Evolutionary conservation across 2,113 vertebrate genomes (phyloP), one percentile per base, ranked within the genome.

Genomic region (Mus musculus): DNA sequence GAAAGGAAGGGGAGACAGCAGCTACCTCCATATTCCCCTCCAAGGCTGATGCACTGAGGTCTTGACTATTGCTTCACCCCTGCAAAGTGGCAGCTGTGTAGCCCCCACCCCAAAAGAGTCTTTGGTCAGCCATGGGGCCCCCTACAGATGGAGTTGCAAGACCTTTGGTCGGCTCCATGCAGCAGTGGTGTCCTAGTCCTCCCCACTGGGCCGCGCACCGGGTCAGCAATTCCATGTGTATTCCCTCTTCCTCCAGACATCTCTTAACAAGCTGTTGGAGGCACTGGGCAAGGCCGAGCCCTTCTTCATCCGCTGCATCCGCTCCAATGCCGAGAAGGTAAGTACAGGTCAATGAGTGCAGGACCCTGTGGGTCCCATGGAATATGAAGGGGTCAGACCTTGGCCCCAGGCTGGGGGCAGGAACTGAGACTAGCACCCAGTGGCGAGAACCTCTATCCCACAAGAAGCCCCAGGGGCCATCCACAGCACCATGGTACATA

Each of bases 271-370:
- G 97, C 99, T 99, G 52, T 84, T 99, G 97, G 99, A 99, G 98
- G 99, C 99, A 0, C 98, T 99, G 97, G 99, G 99, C 24, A 99
- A 98, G 97, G 99, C 99, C 0, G 99, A 99, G 94, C 99, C 99
- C 0, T 99, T 99, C 98, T 99, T 99, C 97, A 99, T 99, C 95
- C 99, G 99, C 49, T 99, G 99, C 95, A 99, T 99, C 95, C 99
- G 99, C 95, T 99, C 99, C 96, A 99, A 99, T 0, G 99, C 99
- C 0, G 99, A 99, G 97, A 99, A 99, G 99, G 99, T 99, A 6
- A 96, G 96, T 42, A 3, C 12, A 28, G 75, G 22, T 8, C 52
- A 26, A n/a, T 12, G 4, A 39, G 10, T 4, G 9, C 10, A 36
- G 52, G 78, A 81, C 52, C 78, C 46, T 46, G 26, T 17, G 26